Conservation (phyloP, 2,888 invertebrate species). For the Lasius platythorax region DNA sequence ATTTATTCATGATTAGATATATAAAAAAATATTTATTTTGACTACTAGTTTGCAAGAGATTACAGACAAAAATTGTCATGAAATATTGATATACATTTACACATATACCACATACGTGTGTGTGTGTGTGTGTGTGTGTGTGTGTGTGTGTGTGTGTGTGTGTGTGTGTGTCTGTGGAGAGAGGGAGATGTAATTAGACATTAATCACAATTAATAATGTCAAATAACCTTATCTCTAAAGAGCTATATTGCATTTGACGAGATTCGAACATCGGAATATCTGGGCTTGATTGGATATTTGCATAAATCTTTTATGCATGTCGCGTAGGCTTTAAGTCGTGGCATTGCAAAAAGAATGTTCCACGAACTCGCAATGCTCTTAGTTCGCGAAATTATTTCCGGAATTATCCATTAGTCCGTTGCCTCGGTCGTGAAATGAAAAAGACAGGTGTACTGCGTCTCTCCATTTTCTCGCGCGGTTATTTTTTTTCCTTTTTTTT, state of each 20-base stretch:
- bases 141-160: neutral
- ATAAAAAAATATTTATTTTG: too few relatives aligned
- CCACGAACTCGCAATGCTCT: conserved; percentile 17
- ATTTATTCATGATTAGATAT: too few relatives aligned
- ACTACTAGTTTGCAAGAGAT: too few relatives aligned
- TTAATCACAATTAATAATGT: conserved; percentile 23
- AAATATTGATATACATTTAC: too few relatives aligned
- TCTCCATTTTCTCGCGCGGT: neutral
- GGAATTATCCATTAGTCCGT: conserved; percentile 42
- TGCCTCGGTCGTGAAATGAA: conserved; percentile 16
- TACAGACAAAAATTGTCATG: too few relatives aligned
- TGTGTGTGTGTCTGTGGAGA: too few relatives aligned
- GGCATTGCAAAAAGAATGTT: conserved; percentile 22
- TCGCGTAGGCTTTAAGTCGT: conserved; percentile 38
- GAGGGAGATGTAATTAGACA: too few relatives aligned
- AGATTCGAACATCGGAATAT: conserved; percentile 4
- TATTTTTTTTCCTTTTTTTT: conserved; percentile 16
- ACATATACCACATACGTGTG: neutral
- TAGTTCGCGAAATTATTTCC: conserved; percentile 37
- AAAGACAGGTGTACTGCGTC: conserved; percentile 23
- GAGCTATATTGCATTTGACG: conserved; percentile 23
- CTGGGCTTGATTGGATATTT: conserved; percentile 48
- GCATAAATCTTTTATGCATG: conserved; percentile 70
- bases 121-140: too few relatives aligned
- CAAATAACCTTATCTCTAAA: conserved; percentile 19